Evolutionary conservation across 2,888 invertebrate species (phyloP).

Genomic region (Ophioninae sp.): DNA sequence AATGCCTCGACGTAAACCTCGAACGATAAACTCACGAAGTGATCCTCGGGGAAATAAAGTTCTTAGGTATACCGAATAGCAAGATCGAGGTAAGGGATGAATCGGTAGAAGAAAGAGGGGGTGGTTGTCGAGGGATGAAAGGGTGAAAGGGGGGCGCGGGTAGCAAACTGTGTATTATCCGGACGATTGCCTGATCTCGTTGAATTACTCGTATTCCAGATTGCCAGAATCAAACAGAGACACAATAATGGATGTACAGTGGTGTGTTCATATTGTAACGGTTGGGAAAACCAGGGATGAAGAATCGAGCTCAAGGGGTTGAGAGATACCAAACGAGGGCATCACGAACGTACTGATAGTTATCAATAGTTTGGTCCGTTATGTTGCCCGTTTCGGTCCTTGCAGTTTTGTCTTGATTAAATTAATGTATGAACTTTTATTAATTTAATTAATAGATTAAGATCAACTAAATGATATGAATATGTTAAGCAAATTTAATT

Average conservation of each 20-base stretch:
- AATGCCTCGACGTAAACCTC: conserved; percentile 62
- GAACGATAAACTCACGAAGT: conserved; percentile 75
- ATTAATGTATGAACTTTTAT: too few species aligned
- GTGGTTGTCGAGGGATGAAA: conserved; percentile 3
- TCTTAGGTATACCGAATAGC: conserved; percentile 61
- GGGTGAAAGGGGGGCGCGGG: neutral
- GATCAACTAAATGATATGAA: too few species aligned
- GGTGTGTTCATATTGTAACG: conserved; percentile 1
- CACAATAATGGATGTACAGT: conserved; percentile 2
- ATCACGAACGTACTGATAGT: too few species aligned
- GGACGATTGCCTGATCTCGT: conserved; percentile 44
- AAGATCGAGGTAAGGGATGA: conserved; percentile 49
- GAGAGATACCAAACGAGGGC: neutral
- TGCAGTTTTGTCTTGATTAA: too few species aligned
- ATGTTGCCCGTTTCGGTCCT: too few species aligned
- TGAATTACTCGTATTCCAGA: conserved; percentile 40
- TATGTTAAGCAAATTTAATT: too few species aligned
- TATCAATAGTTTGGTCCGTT: too few species aligned
- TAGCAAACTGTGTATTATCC: conserved; percentile 39
- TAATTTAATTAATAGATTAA: too few species aligned
- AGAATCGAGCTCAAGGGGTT: conserved; percentile 1
- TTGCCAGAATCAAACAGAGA: conserved; percentile 32
- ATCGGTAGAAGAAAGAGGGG: conserved; percentile 26
- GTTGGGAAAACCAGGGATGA: conserved; percentile 5
- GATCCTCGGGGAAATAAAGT: conserved; percentile 78